phyloP scores from a whole-genome alignment of 2,797 vertebrate genomes.

The Eulemur albifrons region DNA sequence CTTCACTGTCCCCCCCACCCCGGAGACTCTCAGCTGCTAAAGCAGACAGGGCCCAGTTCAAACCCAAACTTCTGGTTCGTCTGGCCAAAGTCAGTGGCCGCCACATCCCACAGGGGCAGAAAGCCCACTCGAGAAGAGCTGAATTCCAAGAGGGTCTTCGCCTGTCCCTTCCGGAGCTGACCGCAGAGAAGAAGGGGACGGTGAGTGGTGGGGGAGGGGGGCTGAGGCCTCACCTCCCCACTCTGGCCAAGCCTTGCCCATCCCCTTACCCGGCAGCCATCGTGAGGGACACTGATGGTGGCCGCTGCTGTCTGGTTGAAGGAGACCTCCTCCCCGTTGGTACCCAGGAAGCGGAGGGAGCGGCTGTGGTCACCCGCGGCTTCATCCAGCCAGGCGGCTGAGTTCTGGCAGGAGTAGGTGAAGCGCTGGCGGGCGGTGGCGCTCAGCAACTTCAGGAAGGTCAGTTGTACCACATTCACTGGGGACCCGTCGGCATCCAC shows the following conservation, averaged over 20 bases:
- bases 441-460: slow-evolving; percentile 94
- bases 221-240: neutral
- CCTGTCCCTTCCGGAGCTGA: slow-evolving; percentile 85
- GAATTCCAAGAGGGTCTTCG: slow-evolving; percentile 90
- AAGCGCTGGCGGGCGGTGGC: slow-evolving; percentile 91
- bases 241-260: fast-evolving
- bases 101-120: slow-evolving; percentile 91
- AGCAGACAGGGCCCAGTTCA: slow-evolving; percentile 93
- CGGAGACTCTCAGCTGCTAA: slow-evolving; percentile 86
- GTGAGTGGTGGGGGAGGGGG: neutral
- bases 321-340: slow-evolving; percentile 91
- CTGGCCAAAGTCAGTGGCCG: slow-evolving; percentile 90
- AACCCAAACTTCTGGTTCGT: slow-evolving; percentile 95
- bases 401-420: slow-evolving; percentile 92
- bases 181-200: neutral
- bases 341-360: slow-evolving; percentile 88
- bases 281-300: slow-evolving; percentile 83
- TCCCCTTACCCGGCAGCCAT: slow-evolving; percentile 92
- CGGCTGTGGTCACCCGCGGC: slow-evolving; percentile 80
- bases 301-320: slow-evolving; percentile 85
- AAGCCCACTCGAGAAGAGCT: slow-evolving; percentile 88
- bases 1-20: neutral
- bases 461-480: slow-evolving; percentile 92
- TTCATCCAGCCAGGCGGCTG: slow-evolving; percentile 91
- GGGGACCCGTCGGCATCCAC: slow-evolving; percentile 89